These are phyloP conservation scores for Meteorus cinctellus DNA, from an alignment of 2,888 invertebrate genomes.

Conservation along the genomic window DNA sequence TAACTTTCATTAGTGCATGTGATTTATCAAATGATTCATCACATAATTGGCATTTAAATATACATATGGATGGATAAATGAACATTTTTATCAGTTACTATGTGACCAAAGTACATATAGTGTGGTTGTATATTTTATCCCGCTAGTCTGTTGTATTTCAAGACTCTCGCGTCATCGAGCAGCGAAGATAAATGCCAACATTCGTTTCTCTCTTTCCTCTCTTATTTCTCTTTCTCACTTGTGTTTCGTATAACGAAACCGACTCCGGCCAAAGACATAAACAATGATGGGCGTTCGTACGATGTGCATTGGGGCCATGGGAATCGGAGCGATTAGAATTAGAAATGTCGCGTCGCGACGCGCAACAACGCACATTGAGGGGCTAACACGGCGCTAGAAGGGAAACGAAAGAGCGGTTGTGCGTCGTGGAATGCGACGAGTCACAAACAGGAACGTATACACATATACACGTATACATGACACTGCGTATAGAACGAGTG, in stretches of 20 bases:
- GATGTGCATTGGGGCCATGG: conserved; percentile 53
- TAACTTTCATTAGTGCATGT: not conserved
- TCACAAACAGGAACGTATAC: conserved; percentile 41
- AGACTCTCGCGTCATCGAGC: conserved; percentile 13
- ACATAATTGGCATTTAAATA: not conserved
- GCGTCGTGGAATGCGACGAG: conserved; percentile 52
- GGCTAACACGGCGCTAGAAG: not conserved
- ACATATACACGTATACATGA: not conserved
- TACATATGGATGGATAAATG: not conserved
- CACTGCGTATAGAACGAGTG: not conserved
- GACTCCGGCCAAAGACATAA: conserved; percentile 25
- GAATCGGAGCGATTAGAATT: conserved; percentile 57
- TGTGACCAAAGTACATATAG: conserved; percentile 7
- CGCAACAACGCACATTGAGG: conserved; percentile 7
- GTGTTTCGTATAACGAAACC: not conserved
- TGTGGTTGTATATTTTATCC: not conserved
- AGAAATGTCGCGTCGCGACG: conserved; percentile 53
- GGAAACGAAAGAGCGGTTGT: conserved; percentile 18
- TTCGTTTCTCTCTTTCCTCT: not conserved
- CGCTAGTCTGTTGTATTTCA: conserved; percentile 8
- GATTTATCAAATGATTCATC: conserved; percentile 3
- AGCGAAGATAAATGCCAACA: conserved; percentile 11
- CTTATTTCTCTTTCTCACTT: conserved; percentile 25
- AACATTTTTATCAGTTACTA: conserved; percentile 6
- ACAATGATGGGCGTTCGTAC: conserved; percentile 41